Base-by-base conservation (phyloP, 1,140 invertebrate species). In the Contarinia nasturtii region DNA sequence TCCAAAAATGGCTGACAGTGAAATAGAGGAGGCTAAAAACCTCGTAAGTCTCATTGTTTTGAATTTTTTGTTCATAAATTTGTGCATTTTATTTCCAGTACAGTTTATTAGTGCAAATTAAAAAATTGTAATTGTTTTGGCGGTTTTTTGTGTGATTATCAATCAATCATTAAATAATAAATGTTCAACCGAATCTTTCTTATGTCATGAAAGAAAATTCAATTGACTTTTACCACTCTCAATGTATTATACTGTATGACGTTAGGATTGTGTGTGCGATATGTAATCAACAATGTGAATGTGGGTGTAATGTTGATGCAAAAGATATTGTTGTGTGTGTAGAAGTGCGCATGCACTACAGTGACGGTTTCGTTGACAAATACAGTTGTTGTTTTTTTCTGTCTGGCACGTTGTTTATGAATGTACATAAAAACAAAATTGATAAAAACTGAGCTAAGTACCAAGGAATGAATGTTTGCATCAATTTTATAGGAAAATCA, bases 11-110 rank as follows among this genome's bases (percentile, higher is more conserved):
- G 78, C 80, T 52, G 83, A 87, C 63, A 76, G 74, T 63, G 83
- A 86, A 67, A 85, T 80, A 66, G 81, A 84, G 69, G 84, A 87
- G 67, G 79, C 81, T 51, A 71, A 77, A 58, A 85, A 86, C 74
- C 72, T 87, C 72, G 84, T 86, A 75, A 73, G 71, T 60, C 64
- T 59, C 51, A 48, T 37, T 52, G 44, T 53, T 54, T 49, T 48
- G 22, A 47, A 55, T 48, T 54, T 54, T 55, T 58, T n/a, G n/a
- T 52, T 51, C 10, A 51, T 43, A 33, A 51, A 20, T 52, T 34
- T 22, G 27, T 18, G 10, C 43, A 14, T 34, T 21, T 15, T 50
- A 53, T 55, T 62, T 57, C 54, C 54, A 51, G 45, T 46, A 44
- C 18, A 40, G 18, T 0, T 34, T 10, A 18, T 21, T 21, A 41